Evolutionary conservation across 2,888 invertebrate species (phyloP).

Genomic region (Drosophila incognita): DNA sequence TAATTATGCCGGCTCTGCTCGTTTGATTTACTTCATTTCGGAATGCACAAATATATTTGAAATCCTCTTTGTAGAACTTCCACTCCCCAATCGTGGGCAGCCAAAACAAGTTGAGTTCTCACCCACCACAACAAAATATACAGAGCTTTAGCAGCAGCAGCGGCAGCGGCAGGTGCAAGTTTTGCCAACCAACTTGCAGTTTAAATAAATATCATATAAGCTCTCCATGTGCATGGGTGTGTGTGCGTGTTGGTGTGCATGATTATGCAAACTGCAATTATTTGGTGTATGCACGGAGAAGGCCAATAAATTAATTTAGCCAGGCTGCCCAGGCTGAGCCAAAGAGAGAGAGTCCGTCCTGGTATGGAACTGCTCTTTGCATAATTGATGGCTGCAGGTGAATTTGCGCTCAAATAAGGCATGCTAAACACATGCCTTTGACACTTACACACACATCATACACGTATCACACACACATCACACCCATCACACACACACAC

Average conservation of each 20-base stretch:
- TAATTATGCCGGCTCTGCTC: constrained; percentile 10
- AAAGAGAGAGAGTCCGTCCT: background rate
- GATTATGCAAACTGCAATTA: constrained; percentile 79
- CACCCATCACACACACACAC: constrained; percentile 2
- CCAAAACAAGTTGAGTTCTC: constrained; percentile 50
- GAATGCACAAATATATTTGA: constrained; percentile 20
- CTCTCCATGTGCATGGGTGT: constrained; percentile 23
- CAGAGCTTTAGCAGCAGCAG: constrained; percentile 10
- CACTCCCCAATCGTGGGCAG: constrained; percentile 12
- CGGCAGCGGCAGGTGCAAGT: constrained; percentile 50
- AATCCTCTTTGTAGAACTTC: background rate
- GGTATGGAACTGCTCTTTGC: constrained; percentile 64
- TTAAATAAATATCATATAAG: constrained; percentile 76
- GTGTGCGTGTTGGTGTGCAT: constrained; percentile 38
- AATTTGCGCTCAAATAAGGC: constrained; percentile 79
- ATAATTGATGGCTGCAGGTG: constrained; percentile 82
- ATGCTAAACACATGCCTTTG: constrained; percentile 80
- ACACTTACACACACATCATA: constrained; percentile 60
- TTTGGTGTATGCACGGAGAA: constrained; percentile 72
- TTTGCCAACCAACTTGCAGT: constrained; percentile 69
- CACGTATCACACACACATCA: background rate
- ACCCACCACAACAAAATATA: constrained; percentile 19
- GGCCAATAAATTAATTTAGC: constrained; percentile 78
- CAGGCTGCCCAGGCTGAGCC: constrained; percentile 20
- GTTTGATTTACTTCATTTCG: constrained; percentile 18